Evolutionary conservation across 1,140 invertebrate genomes (phyloP).

Genomic region (Ganaspis sp.): DNA sequence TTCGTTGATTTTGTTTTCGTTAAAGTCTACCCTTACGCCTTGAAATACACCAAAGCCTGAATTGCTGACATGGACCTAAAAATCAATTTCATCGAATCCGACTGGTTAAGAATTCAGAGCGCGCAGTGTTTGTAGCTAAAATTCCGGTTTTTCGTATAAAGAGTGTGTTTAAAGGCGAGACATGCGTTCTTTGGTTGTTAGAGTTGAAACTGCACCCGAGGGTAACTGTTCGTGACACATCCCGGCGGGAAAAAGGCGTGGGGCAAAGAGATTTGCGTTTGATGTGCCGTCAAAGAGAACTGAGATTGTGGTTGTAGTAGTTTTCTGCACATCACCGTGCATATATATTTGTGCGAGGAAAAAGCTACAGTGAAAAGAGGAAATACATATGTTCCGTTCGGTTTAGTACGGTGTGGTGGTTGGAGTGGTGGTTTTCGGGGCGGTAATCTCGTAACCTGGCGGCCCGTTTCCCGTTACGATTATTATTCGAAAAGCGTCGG

Average conservation of each 20-base stretch:
- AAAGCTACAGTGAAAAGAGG: not conserved
- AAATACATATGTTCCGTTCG: not conserved
- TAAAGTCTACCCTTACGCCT: too few species aligned
- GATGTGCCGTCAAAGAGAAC: slow-evolving; percentile 71
- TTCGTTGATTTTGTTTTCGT: too few species aligned
- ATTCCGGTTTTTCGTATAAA: slow-evolving; percentile 42
- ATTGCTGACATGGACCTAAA: too few species aligned
- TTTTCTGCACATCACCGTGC: not conserved
- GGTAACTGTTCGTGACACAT: slow-evolving; percentile 66
- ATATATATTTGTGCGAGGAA: slow-evolving; percentile 15
- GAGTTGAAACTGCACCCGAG: slow-evolving; percentile 36
- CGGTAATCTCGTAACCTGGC: slow-evolving; percentile 57
- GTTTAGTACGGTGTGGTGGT: slow-evolving; percentile 36
- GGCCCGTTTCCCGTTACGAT: slow-evolving; percentile 59
- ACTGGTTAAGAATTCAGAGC: not conserved
- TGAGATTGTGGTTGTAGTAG: not conserved
- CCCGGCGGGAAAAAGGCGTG: slow-evolving; percentile 47
- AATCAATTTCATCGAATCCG: too few species aligned
- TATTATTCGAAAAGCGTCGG: slow-evolving; percentile 38
- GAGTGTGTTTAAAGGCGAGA: slow-evolving; percentile 17
- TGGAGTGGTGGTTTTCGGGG: slow-evolving; percentile 60
- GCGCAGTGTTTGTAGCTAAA: not conserved
- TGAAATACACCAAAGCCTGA: too few species aligned
- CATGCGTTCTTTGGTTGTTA: slow-evolving; percentile 11
- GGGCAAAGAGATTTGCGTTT: slow-evolving; percentile 72